Evolutionary conservation across 2,888 invertebrate genomes (phyloP).

Genomic region (Holacanthella duospinosa): DNA sequence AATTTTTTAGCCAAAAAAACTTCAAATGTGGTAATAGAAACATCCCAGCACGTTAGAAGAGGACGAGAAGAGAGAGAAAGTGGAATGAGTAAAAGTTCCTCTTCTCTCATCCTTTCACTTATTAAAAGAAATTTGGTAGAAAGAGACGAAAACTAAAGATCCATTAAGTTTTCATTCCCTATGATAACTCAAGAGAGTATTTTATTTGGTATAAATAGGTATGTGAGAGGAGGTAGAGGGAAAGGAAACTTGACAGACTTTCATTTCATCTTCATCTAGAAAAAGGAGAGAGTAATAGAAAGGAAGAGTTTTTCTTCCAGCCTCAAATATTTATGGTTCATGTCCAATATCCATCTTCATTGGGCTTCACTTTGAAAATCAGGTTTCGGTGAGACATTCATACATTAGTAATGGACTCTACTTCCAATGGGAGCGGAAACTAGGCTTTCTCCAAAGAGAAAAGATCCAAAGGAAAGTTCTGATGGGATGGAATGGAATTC

Average conservation of each 20-base stretch:
- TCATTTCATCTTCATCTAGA: background rate
- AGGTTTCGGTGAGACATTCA: slow-evolving; percentile 3
- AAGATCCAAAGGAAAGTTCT: background rate
- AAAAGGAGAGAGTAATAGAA: background rate
- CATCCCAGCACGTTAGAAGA: background rate
- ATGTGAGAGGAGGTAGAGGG: background rate
- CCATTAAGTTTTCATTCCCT: background rate
- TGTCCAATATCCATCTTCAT: slow-evolving; percentile 5
- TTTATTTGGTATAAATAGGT: background rate
- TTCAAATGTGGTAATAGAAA: slow-evolving; percentile 2
- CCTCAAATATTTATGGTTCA: slow-evolving; percentile 1
- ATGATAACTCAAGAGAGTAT: background rate
- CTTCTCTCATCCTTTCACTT: background rate
- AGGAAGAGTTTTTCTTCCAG: background rate
- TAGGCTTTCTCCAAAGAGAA: background rate
- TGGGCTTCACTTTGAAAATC: background rate
- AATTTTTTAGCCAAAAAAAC: background rate
- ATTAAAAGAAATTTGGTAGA: background rate
- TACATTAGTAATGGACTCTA: slow-evolving; percentile 5
- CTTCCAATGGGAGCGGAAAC: background rate
- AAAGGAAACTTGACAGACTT: background rate
- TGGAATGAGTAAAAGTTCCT: no score
- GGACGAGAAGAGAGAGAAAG: background rate
- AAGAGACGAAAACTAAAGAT: background rate
- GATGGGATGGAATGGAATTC: background rate